These are phyloP conservation scores for Taxidea taxus DNA, from an alignment of 2,113 vertebrate genomes.

Conservation along the genomic window DNA sequence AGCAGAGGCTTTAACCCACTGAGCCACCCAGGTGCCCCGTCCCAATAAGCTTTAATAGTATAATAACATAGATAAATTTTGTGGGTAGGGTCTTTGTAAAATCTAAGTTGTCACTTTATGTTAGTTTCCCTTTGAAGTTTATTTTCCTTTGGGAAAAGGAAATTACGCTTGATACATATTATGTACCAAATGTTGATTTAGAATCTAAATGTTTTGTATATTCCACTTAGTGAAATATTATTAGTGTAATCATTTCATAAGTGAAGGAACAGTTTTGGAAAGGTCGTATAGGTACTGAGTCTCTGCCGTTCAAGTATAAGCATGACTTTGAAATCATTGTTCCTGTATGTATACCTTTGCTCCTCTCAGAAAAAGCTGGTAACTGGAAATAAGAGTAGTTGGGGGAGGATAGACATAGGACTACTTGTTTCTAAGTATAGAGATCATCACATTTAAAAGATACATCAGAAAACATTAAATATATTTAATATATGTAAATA, in stretches of 20 bases:
- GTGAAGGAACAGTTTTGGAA: not conserved
- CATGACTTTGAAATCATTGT: not conserved
- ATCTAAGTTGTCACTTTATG: not conserved
- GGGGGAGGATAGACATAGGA: not conserved
- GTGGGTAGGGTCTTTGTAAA: not conserved
- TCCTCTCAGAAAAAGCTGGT: not conserved
- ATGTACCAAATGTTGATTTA: not conserved
- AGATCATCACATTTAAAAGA: not conserved
- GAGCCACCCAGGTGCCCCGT: not conserved
- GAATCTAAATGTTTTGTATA: not conserved
- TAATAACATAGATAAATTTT: not conserved
- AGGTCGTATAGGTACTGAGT: not conserved
- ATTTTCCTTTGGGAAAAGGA: not conserved
- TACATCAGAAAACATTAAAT: not conserved
- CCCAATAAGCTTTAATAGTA: not conserved
- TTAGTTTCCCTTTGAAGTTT: slow-evolving; percentile 27
- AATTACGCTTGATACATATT: not conserved
- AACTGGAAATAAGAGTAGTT: not conserved
- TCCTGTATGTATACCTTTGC: not conserved
- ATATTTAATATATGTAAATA: no score
- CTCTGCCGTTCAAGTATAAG: not conserved
- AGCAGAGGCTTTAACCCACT: no score
- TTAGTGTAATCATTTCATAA: not conserved
- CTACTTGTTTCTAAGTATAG: not conserved
- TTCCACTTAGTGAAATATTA: not conserved